Evolutionary conservation across 2,888 invertebrate species (phyloP).

Genomic region (Ormyrus labotus): DNA sequence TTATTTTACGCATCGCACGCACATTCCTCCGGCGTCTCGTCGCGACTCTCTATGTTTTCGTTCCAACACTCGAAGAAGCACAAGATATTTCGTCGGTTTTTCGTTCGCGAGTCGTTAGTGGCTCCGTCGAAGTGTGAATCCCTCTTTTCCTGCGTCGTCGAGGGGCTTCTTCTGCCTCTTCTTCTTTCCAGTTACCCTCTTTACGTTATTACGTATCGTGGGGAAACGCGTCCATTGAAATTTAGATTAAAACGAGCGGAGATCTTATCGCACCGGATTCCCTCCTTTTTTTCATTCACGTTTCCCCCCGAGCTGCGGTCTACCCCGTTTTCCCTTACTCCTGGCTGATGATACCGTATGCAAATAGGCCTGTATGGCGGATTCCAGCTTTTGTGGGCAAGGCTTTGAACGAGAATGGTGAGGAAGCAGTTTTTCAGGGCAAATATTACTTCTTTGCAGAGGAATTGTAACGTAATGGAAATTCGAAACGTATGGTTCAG

Average conservation of each 20-base stretch:
- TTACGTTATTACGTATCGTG: slow-evolving; percentile 26
- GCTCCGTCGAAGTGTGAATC: slow-evolving; percentile 71
- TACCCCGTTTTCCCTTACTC: too few relatives aligned
- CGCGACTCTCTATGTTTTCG: not conserved
- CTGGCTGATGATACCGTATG: too few relatives aligned
- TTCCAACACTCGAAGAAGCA: not conserved
- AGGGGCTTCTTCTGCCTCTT: slow-evolving; percentile 60
- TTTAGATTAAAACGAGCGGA: slow-evolving; percentile 36
- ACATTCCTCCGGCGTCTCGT: slow-evolving; percentile 6
- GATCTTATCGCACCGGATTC: not conserved
- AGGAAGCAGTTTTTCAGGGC: too few relatives aligned
- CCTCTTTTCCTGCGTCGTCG: slow-evolving; percentile 57
- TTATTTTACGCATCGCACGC: slow-evolving; percentile 28
- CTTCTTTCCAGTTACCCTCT: slow-evolving; percentile 40
- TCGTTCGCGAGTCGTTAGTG: slow-evolving; percentile 62
- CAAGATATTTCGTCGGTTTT: slow-evolving; percentile 32
- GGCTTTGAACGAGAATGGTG: too few relatives aligned
- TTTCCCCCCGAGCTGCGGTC: too few relatives aligned
- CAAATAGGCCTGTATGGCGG: too few relatives aligned
- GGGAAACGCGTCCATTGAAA: slow-evolving; percentile 49
- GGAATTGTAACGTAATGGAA: too few relatives aligned
- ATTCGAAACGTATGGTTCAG: too few relatives aligned
- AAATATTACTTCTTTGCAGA: too few relatives aligned
- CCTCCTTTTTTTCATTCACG: too few relatives aligned
- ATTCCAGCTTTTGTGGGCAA: too few relatives aligned